Conservation (phyloP, 2,888 invertebrate species). For the Rhimphoctona megacephalus region DNA sequence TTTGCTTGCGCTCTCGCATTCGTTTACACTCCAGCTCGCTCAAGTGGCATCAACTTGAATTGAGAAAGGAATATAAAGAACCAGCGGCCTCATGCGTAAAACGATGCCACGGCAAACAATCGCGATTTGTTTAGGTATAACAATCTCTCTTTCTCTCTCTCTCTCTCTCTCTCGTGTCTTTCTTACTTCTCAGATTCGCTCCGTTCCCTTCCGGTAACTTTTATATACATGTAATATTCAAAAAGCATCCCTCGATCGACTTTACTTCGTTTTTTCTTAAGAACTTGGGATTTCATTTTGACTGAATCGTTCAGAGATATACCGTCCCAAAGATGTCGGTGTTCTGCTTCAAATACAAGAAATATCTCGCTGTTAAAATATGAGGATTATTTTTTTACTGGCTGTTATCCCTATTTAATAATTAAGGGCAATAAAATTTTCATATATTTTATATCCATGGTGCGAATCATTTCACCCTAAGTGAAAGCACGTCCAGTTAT, state of each 20-base stretch:
- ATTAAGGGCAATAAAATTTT: neutral
- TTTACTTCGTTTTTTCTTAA: conserved; percentile 8
- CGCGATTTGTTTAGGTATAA: conserved; percentile 84
- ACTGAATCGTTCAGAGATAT: neutral
- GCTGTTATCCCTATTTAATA: neutral
- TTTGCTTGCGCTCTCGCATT: conserved; percentile 71
- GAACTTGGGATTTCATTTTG: neutral
- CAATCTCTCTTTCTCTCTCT: conserved; percentile 73
- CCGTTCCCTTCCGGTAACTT: conserved; percentile 3
- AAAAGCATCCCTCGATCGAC: conserved; percentile 16
- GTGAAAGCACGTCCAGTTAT: conserved; percentile 18
- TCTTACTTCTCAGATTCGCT: conserved; percentile 1
- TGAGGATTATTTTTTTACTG: neutral
- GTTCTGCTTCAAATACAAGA: neutral
- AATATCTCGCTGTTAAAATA: neutral
- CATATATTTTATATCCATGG: neutral
- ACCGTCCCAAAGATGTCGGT: neutral
- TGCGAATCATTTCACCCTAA: conserved; percentile 44
- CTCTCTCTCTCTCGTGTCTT: neutral
- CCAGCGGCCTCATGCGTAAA: conserved; percentile 84
- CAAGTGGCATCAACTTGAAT: conserved; percentile 84
- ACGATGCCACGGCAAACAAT: conserved; percentile 85
- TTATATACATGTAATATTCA: conserved; percentile 17
- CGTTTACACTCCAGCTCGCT: conserved; percentile 82
- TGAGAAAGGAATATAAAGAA: conserved; percentile 84